Evolutionary conservation across 2,888 invertebrate genomes (phyloP).

Genomic region (Pristionchus exspectatus): DNA sequence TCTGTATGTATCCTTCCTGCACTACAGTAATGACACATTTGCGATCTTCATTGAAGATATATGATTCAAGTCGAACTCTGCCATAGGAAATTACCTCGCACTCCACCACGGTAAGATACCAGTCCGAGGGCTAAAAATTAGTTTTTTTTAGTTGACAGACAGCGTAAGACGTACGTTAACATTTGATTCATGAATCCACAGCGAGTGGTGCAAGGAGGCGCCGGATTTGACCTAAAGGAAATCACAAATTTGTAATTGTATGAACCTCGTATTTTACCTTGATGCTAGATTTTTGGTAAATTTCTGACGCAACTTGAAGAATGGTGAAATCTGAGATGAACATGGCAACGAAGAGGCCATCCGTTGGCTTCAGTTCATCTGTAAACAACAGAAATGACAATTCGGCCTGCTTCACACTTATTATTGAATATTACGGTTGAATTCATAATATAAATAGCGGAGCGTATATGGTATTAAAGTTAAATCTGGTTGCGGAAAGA

Average conservation of each 20-base stretch:
- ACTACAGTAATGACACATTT: not conserved
- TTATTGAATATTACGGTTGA: too few relatives aligned
- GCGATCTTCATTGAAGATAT: not conserved
- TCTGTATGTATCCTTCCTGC: constrained; percentile 26
- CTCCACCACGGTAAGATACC: constrained; percentile 22
- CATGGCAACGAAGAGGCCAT: not conserved
- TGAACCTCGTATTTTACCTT: not conserved
- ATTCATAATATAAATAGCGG: too few relatives aligned
- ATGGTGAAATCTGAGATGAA: constrained; percentile 46
- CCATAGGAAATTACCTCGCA: not conserved
- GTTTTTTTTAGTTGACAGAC: not conserved
- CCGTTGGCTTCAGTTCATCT: not conserved
- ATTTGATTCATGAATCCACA: constrained; percentile 38
- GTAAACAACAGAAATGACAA: too few relatives aligned
- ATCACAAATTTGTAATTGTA: not conserved
- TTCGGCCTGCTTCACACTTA: too few relatives aligned
- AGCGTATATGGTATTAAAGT: too few relatives aligned
- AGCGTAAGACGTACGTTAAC: not conserved
- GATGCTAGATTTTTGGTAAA: not conserved
- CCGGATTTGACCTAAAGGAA: not conserved
- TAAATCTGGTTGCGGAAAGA: too few relatives aligned
- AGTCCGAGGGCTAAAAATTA: constrained; percentile 9
- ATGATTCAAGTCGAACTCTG: not conserved
- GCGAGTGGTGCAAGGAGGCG: constrained; percentile 26
- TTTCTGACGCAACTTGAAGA: constrained; percentile 33